phyloP scores from a whole-genome alignment of 2,797 vertebrate species.

The Carduelis carduelis region DNA sequence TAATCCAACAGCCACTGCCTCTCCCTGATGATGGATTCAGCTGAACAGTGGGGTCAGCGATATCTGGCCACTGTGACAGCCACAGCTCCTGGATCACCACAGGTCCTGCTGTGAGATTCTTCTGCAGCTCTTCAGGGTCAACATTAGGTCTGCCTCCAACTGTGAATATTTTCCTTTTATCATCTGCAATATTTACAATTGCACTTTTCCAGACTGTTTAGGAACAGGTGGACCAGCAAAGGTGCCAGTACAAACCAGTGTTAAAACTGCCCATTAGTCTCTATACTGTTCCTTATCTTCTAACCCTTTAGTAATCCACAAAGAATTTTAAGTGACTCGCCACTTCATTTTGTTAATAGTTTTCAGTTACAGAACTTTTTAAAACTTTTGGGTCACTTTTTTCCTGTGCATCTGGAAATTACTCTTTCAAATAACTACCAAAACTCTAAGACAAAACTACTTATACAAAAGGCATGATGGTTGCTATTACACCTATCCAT shows the following conservation, averaged over 20 bases:
- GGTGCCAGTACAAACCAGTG: not conserved
- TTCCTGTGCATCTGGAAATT: not conserved
- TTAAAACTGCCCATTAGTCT: not conserved
- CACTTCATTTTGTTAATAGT: not conserved
- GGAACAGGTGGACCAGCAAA: not conserved
- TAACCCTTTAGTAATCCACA: not conserved
- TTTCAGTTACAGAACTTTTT: not conserved
- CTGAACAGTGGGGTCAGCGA: not conserved
- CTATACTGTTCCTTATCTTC: not conserved
- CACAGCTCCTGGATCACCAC: not conserved
- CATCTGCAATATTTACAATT: not conserved
- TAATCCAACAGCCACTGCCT: not conserved
- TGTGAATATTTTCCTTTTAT: not conserved
- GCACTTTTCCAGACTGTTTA: not conserved
- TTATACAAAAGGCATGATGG: not conserved
- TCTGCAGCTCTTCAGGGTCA: slow-evolving; percentile 13
- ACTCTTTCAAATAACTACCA: not conserved
- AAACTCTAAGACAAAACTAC: not conserved
- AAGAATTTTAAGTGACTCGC: not conserved
- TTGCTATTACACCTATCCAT: not conserved
- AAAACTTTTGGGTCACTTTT: not conserved
- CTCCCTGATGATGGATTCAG: not conserved
- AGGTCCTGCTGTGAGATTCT: slow-evolving; percentile 20
- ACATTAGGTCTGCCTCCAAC: not conserved
- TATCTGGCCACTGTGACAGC: not conserved